A percentile compares a stretch with the other conserved stretches of the same genome.
Evolutionary conservation across 2,888 invertebrate species (phyloP).

Genomic region (Trichogramma dendrolimi): DNA sequence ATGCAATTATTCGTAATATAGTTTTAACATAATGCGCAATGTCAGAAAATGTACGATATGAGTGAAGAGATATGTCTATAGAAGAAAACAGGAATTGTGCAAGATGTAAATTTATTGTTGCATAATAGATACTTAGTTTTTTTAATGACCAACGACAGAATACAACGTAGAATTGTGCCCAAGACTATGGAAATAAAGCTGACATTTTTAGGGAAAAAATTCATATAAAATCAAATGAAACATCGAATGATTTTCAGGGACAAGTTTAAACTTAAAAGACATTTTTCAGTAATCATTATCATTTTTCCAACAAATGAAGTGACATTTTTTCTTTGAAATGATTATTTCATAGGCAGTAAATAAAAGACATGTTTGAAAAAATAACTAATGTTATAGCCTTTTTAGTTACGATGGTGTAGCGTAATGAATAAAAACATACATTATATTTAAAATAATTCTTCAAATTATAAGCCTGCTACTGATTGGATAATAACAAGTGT

Average conservation of each 20-base stretch:
- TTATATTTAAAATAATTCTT: too few species aligned
- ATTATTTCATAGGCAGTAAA: too few species aligned
- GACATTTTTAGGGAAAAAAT: conserved; percentile 13
- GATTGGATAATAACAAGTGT: too few species aligned
- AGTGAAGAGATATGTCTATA: conserved; percentile 14
- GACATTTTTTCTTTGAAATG: background rate
- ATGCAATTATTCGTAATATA: conserved; percentile 21
- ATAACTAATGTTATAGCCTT: too few species aligned
- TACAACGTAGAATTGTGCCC: conserved; percentile 5
- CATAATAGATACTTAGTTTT: conserved; percentile 25
- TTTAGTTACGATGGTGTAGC: too few species aligned
- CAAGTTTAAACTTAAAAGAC: conserved; percentile 7
- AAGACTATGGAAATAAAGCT: background rate
- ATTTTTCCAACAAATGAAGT: background rate
- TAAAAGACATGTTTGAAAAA: too few species aligned
- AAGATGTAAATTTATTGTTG: conserved; percentile 27
- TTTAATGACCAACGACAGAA: conserved; percentile 10
- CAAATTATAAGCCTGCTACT: too few species aligned
- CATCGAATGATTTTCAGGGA: conserved; percentile 23
- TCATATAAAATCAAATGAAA: conserved; percentile 20
- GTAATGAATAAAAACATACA: too few species aligned
- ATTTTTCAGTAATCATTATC: conserved; percentile 15
- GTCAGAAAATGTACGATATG: conserved; percentile 20
- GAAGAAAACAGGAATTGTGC: conserved; percentile 19
- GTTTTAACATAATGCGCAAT: conserved; percentile 8